Evolutionary conservation across 2,113 vertebrate species (phyloP), one percentile per base, ranked within the genome.

Genomic region (Salvelinus fontinalis): DNA sequence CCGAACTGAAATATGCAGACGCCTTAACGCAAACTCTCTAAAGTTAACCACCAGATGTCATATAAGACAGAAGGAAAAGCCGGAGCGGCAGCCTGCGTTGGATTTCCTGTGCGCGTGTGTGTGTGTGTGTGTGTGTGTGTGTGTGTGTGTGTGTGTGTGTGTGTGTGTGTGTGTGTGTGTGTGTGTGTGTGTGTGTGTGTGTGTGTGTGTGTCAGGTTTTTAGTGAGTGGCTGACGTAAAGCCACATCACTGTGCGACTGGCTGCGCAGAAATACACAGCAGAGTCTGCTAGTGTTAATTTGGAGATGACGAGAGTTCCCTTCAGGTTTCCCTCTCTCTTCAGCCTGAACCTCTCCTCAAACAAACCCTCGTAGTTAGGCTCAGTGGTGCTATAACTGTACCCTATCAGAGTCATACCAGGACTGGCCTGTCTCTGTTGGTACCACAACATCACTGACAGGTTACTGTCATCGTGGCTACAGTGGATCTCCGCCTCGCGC

Each of bases 241-340:
- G 77, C 76, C 89, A 81, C 74, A 86, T 83, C 87, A 92, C 83
- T 77, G 90, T 92, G 90, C 81, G 12, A 68, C 83, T 91, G 12
- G 75, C 90, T 75, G 91, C 91, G 3, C 91, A 93, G 84, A 88
- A 93, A 81, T 90, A 93, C 74, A 90, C 75, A 79, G 89, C 90
- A 1, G 88, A 85, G 74, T 92, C 80, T 85, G 82, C 73, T 4
- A 1, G 1, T 0, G 1, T 65, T 7, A 75, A 13, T 0, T 34
- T 59, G 59, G 2, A 4, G 27, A 93, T 87, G 0, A 29, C 80
- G 34, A 93, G 84, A n/a, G 34, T 27, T 83, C 89, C 90, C 6
- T 0, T 80, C 8, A 18, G 1, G 14, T 1, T 4, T 3, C 2
- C 1, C 6, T 8, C 0, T 81, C 79, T 85, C 0, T 1, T 77